phyloP scores from a whole-genome alignment of 1,140 invertebrate genomes.

The Bombus sibiricus region DNA sequence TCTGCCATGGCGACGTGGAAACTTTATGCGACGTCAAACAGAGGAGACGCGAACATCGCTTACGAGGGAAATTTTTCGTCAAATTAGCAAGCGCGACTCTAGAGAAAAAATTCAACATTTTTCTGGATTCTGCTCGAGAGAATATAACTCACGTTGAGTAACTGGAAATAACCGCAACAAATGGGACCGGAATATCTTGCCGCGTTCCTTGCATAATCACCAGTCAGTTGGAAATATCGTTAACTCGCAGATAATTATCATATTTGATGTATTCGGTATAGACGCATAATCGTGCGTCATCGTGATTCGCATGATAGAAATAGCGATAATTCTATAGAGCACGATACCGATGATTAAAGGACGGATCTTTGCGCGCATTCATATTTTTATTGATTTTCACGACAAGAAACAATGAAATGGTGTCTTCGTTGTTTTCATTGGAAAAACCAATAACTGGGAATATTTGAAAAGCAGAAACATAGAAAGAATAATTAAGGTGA shows the following conservation, averaged over 20 bases:
- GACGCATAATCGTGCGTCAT: not conserved
- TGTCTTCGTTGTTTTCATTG: too few relatives aligned
- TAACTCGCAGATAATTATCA: not conserved
- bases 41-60: not conserved
- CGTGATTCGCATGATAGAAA: not conserved
- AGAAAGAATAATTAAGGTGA: not conserved
- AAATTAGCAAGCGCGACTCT: not conserved
- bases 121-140: not conserved
- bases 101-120: not conserved
- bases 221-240: not conserved
- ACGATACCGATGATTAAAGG: not conserved
- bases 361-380: too few relatives aligned
- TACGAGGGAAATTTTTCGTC: not conserved
- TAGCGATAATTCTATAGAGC: not conserved
- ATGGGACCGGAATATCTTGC: not conserved
- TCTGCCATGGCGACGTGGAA: not conserved
- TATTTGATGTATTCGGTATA: not conserved
- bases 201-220: not conserved
- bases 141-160: not conserved
- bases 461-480: not conserved
- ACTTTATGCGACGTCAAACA: not conserved
- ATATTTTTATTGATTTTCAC: too few relatives aligned
- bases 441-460: too few relatives aligned
- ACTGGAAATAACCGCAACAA: constrained; percentile 1
- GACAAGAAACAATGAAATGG: too few relatives aligned